phyloP scores from a whole-genome alignment of 2,888 invertebrate genomes.

The Perdita meconis region DNA sequence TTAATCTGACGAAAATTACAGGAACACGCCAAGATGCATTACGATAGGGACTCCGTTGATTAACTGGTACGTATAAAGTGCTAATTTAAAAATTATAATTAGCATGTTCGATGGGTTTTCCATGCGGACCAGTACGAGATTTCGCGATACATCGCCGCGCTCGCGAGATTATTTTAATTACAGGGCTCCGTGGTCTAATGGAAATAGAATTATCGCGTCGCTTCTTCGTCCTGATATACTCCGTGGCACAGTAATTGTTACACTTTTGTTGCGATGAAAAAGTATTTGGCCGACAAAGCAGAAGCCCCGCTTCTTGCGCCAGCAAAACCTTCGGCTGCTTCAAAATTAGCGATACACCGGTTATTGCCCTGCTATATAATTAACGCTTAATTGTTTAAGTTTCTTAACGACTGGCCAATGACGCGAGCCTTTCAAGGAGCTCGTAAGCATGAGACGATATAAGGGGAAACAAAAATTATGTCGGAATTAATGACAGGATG shows the following conservation, averaged over 20 bases:
- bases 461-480: not conserved
- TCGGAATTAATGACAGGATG: not conserved
- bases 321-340: not conserved
- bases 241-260: slow-evolving; percentile 31
- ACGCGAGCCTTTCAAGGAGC: not conserved
- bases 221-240: not conserved
- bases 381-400: slow-evolving; percentile 21
- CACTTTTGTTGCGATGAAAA: not conserved
- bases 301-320: not conserved
- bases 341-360: slow-evolving; percentile 2
- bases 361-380: slow-evolving; percentile 9
- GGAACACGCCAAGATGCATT: slow-evolving; percentile 31
- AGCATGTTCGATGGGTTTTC: slow-evolving; percentile 38
- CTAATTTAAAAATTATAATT: slow-evolving; percentile 50
- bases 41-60: slow-evolving; percentile 12
- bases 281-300: slow-evolving; percentile 2
- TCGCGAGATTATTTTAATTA: slow-evolving; percentile 48
- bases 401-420: slow-evolving; percentile 1
- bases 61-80: slow-evolving; percentile 36
- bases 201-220: slow-evolving; percentile 47
- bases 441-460: not conserved
- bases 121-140: slow-evolving; percentile 22
- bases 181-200: slow-evolving; percentile 35
- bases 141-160: slow-evolving; percentile 6
- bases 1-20: slow-evolving; percentile 38